Percentiles rank a stretch among this genome's conserved stretches.
Conservation (phyloP, 2,797 vertebrate species). For the Chloroceryle amazona region DNA sequence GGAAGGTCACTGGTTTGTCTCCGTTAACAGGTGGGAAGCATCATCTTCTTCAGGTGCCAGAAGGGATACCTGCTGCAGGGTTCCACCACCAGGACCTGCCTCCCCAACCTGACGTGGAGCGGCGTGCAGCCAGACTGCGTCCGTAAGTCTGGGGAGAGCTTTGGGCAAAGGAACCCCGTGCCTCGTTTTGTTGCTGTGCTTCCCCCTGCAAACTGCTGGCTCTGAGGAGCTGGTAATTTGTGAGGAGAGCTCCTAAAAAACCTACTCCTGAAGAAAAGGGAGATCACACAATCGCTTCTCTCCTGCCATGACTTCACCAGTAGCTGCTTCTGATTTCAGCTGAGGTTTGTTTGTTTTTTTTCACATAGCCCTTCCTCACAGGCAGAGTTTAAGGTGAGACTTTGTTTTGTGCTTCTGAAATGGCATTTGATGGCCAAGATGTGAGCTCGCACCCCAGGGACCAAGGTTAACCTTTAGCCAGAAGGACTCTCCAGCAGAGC, state of each 20-base stretch:
- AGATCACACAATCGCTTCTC: not conserved
- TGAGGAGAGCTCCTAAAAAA: not conserved
- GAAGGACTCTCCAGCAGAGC: not conserved
- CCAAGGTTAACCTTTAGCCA: not conserved
- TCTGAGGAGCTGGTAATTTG: not conserved
- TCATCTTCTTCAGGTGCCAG: conserved; percentile 93
- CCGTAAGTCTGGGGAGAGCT: conserved; percentile 82
- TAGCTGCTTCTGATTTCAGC: not conserved
- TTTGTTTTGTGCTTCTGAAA: not conserved
- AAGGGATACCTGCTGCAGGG: conserved; percentile 97
- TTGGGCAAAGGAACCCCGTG: fast-evolving
- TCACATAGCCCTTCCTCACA: not conserved
- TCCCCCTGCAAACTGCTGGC: fast-evolving
- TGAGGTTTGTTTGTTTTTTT: not conserved
- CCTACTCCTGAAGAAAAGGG: fast-evolving
- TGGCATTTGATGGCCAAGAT: fast-evolving
- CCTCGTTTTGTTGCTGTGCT: no score
- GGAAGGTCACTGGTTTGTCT: not conserved
- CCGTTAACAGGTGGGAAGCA: conserved; percentile 87
- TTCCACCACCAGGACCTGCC: conserved; percentile 94
- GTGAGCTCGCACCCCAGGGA: not conserved
- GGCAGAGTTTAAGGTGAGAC: not conserved
- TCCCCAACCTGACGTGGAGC: conserved; percentile 97
- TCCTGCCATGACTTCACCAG: not conserved
- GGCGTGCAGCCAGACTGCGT: conserved; percentile 94